These are phyloP conservation scores for Cherax quadricarinatus DNA, from an alignment of 1,140 invertebrate genomes.

Conservation along the genomic window DNA sequence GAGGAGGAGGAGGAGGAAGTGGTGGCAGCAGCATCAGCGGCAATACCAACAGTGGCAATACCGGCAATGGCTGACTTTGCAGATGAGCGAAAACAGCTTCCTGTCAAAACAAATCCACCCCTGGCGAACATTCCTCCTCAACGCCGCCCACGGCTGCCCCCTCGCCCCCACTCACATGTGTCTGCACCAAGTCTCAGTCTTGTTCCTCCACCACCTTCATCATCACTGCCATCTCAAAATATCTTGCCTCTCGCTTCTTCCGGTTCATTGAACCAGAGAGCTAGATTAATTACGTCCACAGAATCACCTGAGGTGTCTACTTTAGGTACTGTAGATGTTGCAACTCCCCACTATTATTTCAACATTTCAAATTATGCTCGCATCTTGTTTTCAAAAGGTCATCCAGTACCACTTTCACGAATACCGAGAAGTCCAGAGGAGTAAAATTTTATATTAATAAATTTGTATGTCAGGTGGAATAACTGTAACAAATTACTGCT, in stretches of 20 bases:
- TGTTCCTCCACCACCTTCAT: not conserved
- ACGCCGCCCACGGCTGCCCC: constrained; percentile 30
- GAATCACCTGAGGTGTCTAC: constrained; percentile 26
- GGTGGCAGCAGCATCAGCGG: not conserved
- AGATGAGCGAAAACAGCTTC: constrained; percentile 1
- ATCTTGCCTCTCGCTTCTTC: not conserved
- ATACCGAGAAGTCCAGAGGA: constrained; percentile 18
- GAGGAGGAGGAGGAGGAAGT: not conserved
- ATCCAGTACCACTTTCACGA: constrained; percentile 22
- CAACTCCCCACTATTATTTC: constrained; percentile 51
- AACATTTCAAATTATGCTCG: constrained; percentile 28
- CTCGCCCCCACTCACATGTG: constrained; percentile 28
- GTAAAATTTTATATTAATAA: not conserved
- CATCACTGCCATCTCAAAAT: not conserved
- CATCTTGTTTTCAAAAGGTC: constrained; percentile 19
- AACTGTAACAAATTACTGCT: not conserved
- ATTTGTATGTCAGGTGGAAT: not conserved
- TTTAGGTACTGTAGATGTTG: constrained; percentile 32
- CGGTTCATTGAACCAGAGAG: not conserved
- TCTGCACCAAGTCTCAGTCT: constrained; percentile 31
- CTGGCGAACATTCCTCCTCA: constrained; percentile 45
- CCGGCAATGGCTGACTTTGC: not conserved
- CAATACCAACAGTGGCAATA: not conserved
- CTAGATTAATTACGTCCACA: not conserved
- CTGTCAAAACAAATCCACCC: not conserved